Percentiles rank a stretch among this genome's conserved stretches.
Conservation (phyloP, 2,888 invertebrate species). For the Drosophila demipolita region DNA sequence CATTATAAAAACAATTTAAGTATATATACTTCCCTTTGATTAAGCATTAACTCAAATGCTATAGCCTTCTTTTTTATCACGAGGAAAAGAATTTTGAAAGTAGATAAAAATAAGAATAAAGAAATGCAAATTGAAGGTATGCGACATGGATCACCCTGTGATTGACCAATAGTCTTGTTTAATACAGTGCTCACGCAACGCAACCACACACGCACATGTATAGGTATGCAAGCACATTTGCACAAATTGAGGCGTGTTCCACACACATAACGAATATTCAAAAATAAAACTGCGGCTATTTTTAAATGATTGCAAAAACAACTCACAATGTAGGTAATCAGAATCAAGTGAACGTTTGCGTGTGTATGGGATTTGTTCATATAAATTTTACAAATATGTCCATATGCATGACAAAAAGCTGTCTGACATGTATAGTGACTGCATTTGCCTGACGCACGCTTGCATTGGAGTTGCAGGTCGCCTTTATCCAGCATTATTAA, state of each 20-base stretch:
- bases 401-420: slow-evolving; percentile 48
- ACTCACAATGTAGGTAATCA: slow-evolving; percentile 37
- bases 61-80: neutral
- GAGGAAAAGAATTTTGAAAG: neutral
- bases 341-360: slow-evolving; percentile 23
- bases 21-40: neutral
- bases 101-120: slow-evolving; percentile 23
- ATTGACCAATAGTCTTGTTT: slow-evolving; percentile 23
- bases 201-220: slow-evolving; percentile 6
- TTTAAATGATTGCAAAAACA: slow-evolving; percentile 70
- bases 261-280: neutral
- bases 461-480: slow-evolving; percentile 9
- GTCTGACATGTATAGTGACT: slow-evolving; percentile 14
- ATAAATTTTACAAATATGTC: slow-evolving; percentile 13
- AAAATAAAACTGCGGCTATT: slow-evolving; percentile 56
- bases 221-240: slow-evolving; percentile 12
- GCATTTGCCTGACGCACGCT: slow-evolving; percentile 23
- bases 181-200: slow-evolving; percentile 12
- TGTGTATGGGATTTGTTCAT: neutral
- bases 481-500: slow-evolving; percentile 3
- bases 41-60: slow-evolving; percentile 5
- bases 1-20: neutral
- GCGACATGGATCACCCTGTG: slow-evolving; percentile 38
- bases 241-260: slow-evolving; percentile 55
- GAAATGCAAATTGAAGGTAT: slow-evolving; percentile 4